phyloP scores from a whole-genome alignment of 1,140 invertebrate species.

The Leptinotarsa lineolata region DNA sequence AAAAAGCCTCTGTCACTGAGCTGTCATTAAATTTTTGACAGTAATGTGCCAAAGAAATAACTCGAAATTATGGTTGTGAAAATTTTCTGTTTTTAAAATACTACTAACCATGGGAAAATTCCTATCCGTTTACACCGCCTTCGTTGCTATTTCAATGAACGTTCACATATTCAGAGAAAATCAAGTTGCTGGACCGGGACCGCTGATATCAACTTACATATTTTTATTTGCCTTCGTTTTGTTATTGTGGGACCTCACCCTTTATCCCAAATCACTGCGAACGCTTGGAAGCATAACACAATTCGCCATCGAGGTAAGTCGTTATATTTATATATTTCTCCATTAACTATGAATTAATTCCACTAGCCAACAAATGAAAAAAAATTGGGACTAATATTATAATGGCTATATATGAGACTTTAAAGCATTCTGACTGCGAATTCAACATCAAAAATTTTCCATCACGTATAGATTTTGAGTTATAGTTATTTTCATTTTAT shows the following conservation, averaged over 20 bases:
- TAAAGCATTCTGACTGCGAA: too few relatives aligned
- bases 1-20: too few relatives aligned
- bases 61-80: not conserved
- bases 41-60: too few relatives aligned
- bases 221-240: constrained; percentile 45
- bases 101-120: constrained; percentile 43
- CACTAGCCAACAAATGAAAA: too few relatives aligned
- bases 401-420: too few relatives aligned
- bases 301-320: constrained; percentile 42
- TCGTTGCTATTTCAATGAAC: constrained; percentile 38
- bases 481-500: too few relatives aligned
- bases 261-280: constrained; percentile 44
- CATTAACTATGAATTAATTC: too few relatives aligned
- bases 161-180: constrained; percentile 45
- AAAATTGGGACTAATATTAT: too few relatives aligned
- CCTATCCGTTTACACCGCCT: constrained; percentile 41
- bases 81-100: not conserved
- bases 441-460: too few relatives aligned
- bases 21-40: too few relatives aligned
- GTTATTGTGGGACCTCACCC: constrained; percentile 42
- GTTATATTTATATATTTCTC: too few relatives aligned
- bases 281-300: constrained; percentile 35
- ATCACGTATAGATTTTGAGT: too few relatives aligned
- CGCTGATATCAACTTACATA: constrained; percentile 44
- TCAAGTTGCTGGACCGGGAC: constrained; percentile 41